Evolutionary conservation across 2,888 invertebrate species (phyloP), one percentile per base, ranked within the genome.

Genomic region (Caenorhabditis sp.): DNA sequence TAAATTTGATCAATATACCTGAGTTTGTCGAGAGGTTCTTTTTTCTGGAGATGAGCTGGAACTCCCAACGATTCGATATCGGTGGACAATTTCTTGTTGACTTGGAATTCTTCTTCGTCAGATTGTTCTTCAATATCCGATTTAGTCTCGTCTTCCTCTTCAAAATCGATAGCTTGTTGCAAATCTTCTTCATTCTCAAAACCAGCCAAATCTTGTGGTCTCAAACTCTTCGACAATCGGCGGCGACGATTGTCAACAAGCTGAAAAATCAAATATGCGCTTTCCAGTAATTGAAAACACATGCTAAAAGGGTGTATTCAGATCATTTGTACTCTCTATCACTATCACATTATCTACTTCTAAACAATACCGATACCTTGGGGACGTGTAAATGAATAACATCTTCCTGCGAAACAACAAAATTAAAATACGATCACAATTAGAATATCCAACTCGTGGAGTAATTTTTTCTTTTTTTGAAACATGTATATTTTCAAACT

Each of bases 71-170:
- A 80, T 65, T 87, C 87, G 59, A 88, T 88, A 67, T 88, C 88
- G 19, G 43, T 43, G 10, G 43, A 43, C 43, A 43, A 12, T 59
- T 8, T 58, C 58, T 62, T 53, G 21, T 53, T 62, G 14, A n/a
- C 31, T 26, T 19, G n/a, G 53, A 62, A 51, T 24, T 75, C 76
- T 24, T 77, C 77, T 31, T 79, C 82, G 87, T 95, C 94, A 36
- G 92, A 91, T 12, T 95, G 91, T 36, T 72, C 69, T 17, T 80
- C 80, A 23, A 67, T 58, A 23, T 75, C 76, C 1, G 78, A 78
- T 43, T 75, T 69, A 58, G 63, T 69, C 17, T 78, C 76, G 26
- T 77, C 76, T 65, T 69, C 75, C 54, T 78, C 79, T 68, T 76
- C 73, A 49, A 58, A 60, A 23, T 74, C 74, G 53, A 68, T 70